Evolutionary conservation across 2,797 vertebrate genomes (phyloP).

Genomic region (Chrosomus eos): DNA sequence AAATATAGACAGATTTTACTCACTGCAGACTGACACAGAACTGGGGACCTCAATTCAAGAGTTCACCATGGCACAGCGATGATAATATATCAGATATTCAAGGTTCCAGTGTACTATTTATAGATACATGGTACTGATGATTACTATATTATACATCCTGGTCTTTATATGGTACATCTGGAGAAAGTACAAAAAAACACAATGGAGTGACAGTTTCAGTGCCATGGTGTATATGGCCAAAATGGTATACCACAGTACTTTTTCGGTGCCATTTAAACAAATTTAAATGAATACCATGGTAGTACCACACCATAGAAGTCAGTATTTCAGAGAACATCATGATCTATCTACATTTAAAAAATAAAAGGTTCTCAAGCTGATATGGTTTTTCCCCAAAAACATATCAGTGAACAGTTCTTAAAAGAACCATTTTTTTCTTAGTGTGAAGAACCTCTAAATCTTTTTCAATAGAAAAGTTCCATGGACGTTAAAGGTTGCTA

Average conservation of each 20-base stretch:
- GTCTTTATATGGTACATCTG: not conserved
- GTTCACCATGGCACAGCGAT: not conserved
- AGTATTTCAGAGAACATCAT: not conserved
- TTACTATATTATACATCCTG: not conserved
- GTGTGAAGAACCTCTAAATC: too few species aligned
- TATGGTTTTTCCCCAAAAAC: too few species aligned
- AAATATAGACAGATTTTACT: not conserved
- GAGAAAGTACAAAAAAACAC: not conserved
- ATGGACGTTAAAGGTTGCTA: too few species aligned
- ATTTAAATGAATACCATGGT: not conserved
- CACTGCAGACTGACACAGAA: not conserved
- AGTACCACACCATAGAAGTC: not conserved
- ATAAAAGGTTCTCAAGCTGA: too few species aligned
- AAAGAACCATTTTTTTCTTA: too few species aligned
- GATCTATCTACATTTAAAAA: not conserved
- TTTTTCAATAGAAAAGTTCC: too few species aligned
- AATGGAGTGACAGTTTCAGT: not conserved
- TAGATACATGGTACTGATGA: not conserved
- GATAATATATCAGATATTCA: not conserved
- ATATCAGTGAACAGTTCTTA: too few species aligned
- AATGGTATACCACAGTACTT: not conserved
- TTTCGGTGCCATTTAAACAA: not conserved
- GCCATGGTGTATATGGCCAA: not conserved
- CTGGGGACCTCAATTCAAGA: not conserved
- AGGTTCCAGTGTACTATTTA: not conserved